These are phyloP conservation scores for Pampus argenteus DNA, from an alignment of 2,797 vertebrate species.

Conservation along the genomic window DNA sequence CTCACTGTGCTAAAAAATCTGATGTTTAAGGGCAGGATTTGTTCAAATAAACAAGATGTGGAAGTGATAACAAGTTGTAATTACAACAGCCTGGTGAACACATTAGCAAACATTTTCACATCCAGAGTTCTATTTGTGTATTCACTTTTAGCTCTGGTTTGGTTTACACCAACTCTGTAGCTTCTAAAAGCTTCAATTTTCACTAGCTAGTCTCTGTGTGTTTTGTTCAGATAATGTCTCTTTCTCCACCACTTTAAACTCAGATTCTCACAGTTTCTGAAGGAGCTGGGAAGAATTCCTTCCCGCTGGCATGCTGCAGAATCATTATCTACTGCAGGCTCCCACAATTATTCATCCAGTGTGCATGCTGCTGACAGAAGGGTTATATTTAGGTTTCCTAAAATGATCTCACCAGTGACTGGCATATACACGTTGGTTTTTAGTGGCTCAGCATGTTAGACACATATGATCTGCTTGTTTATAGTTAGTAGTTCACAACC, in stretches of 20 bases:
- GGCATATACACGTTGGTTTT: constrained; percentile 31
- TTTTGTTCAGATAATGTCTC: background rate
- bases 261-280: constrained; percentile 32
- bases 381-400: constrained; percentile 63
- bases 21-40: too few relatives aligned
- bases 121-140: too few relatives aligned
- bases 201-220: too few relatives aligned
- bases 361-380: constrained; percentile 40
- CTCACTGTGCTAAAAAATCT: too few relatives aligned
- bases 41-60: too few relatives aligned
- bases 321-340: constrained; percentile 59
- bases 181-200: too few relatives aligned
- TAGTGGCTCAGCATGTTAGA: constrained; percentile 2
- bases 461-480: constrained; percentile 1
- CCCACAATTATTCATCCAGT: constrained; percentile 61
- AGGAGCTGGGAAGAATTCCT: constrained; percentile 28
- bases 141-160: too few relatives aligned
- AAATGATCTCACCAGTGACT: constrained; percentile 56
- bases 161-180: too few relatives aligned
- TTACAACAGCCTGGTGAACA: too few relatives aligned
- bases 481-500: background rate
- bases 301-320: constrained; percentile 50
- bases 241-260: background rate
- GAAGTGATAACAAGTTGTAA: too few relatives aligned
- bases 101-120: too few relatives aligned